Percentiles rank a stretch among this genome's conserved stretches.
phyloP scores from a whole-genome alignment of 2,888 invertebrate genomes.

The Eulithis prunata region DNA sequence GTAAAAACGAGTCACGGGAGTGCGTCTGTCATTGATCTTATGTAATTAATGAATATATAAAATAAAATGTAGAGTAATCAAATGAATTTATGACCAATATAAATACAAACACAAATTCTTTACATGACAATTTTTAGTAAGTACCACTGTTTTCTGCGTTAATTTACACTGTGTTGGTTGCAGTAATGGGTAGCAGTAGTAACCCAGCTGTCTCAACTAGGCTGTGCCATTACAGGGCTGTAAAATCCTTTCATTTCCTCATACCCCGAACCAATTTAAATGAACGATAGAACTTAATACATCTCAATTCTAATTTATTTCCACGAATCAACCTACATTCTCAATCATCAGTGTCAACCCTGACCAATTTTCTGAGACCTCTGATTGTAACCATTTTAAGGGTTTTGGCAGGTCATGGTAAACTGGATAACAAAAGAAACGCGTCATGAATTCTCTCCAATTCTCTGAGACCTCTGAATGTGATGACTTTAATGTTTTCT shows the following conservation, averaged over 20 bases:
- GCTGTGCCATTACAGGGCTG: constrained; percentile 20
- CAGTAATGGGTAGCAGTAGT: background rate
- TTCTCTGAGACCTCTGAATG: too few relatives aligned
- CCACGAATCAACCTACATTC: constrained; percentile 22
- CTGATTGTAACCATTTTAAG: background rate
- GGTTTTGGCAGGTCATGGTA: background rate
- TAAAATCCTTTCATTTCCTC: constrained; percentile 39
- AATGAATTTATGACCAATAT: too few relatives aligned
- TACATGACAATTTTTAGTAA: too few relatives aligned
- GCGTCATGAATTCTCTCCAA: background rate
- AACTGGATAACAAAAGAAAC: background rate
- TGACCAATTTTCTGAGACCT: constrained; percentile 7
- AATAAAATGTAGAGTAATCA: too few relatives aligned
- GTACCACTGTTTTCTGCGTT: too few relatives aligned
- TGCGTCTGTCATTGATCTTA: too few relatives aligned
- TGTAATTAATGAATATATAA: too few relatives aligned
- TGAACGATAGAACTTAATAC: constrained; percentile 36
- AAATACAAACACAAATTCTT: too few relatives aligned
- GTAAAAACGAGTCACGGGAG: too few relatives aligned
- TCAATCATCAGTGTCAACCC: constrained; percentile 13
- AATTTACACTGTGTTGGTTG: too few relatives aligned
- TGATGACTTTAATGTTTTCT: too few relatives aligned
- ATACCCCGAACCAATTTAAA: constrained; percentile 32
- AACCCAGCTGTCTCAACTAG: constrained; percentile 1
- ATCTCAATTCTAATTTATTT: constrained; percentile 38